Percentiles rank a stretch among this genome's conserved stretches.
These are phyloP conservation scores for Eupeodes luniger DNA, from an alignment of 2,888 invertebrate species.

Conservation along the genomic window DNA sequence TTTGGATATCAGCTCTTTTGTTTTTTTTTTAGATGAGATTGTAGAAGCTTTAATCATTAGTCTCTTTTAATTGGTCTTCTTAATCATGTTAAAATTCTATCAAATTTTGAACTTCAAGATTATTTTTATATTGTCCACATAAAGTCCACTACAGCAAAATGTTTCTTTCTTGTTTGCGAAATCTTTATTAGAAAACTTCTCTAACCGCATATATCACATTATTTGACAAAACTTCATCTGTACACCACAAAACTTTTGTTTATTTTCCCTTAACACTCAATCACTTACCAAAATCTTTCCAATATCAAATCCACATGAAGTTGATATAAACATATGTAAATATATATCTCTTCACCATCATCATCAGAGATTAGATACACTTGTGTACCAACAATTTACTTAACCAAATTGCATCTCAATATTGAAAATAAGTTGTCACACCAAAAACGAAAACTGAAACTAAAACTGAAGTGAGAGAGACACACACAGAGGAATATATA, in stretches of 20 bases:
- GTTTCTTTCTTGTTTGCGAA: neutral
- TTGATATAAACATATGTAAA: neutral
- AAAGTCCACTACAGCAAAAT: too few species aligned
- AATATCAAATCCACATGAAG: conserved; percentile 37
- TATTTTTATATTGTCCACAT: too few species aligned
- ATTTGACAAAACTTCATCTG: neutral
- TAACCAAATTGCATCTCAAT: conserved; percentile 71
- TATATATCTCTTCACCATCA: neutral
- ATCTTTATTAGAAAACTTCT: neutral
- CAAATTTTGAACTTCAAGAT: too few species aligned
- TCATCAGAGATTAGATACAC: conserved; percentile 30
- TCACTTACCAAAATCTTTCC: conserved; percentile 54
- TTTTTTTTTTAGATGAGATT: too few species aligned
- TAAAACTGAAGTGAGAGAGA: conserved; percentile 33
- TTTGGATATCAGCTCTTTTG: too few species aligned
- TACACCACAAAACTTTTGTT: neutral
- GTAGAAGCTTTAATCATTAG: too few species aligned
- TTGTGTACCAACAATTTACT: conserved; percentile 62
- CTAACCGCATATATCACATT: neutral
- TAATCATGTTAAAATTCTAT: too few species aligned
- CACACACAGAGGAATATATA: neutral
- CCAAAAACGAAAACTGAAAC: conserved; percentile 9
- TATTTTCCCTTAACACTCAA: conserved; percentile 43
- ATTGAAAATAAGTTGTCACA: conserved; percentile 61
- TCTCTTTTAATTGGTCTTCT: too few species aligned